These are phyloP conservation scores for Drosophila atroscutellata DNA, from an alignment of 2,888 invertebrate species.

Conservation along the genomic window DNA sequence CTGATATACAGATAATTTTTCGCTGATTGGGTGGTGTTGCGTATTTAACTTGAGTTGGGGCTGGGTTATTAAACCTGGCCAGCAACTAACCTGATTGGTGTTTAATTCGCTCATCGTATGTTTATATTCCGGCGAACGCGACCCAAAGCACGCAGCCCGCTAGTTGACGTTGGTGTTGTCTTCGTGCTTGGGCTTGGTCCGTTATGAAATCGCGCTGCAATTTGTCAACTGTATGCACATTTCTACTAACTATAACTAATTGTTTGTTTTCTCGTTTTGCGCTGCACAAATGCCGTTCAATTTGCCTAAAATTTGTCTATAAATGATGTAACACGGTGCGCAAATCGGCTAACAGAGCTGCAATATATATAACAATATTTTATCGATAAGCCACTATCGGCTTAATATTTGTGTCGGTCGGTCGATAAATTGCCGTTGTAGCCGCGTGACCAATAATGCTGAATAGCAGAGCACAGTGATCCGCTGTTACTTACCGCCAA, in stretches of 20 bases:
- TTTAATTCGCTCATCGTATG: slow-evolving; percentile 73
- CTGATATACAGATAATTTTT: slow-evolving; percentile 31
- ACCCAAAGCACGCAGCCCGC: slow-evolving; percentile 47
- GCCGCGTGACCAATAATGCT: slow-evolving; percentile 11
- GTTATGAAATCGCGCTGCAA: slow-evolving; percentile 40
- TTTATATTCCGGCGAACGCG: slow-evolving; percentile 62
- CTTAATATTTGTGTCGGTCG: slow-evolving; percentile 12
- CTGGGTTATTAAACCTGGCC: slow-evolving; percentile 25
- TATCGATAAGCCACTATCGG: slow-evolving; percentile 3
- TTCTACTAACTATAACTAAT: slow-evolving; percentile 26
- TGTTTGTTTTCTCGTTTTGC: slow-evolving; percentile 23
- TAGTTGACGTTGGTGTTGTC: slow-evolving; percentile 31
- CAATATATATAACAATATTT: not conserved
- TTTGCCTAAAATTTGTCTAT: slow-evolving; percentile 50
- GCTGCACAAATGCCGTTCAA: slow-evolving; percentile 32
- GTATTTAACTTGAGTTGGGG: slow-evolving; percentile 14
- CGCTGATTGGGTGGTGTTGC: slow-evolving; percentile 12
- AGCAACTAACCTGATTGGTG: slow-evolving; percentile 76
- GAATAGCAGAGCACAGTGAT: not conserved
- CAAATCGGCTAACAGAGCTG: slow-evolving; percentile 28
- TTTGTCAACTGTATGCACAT: slow-evolving; percentile 50
- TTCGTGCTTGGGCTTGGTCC: slow-evolving; percentile 19
- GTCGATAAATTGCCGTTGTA: slow-evolving; percentile 18
- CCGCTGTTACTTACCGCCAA: not conserved
- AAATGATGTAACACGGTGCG: slow-evolving; percentile 63